Percentiles rank a stretch among this genome's conserved stretches.
These are phyloP conservation scores for Thymallus thymallus DNA, from an alignment of 2,113 vertebrate genomes.

Conservation along the genomic window DNA sequence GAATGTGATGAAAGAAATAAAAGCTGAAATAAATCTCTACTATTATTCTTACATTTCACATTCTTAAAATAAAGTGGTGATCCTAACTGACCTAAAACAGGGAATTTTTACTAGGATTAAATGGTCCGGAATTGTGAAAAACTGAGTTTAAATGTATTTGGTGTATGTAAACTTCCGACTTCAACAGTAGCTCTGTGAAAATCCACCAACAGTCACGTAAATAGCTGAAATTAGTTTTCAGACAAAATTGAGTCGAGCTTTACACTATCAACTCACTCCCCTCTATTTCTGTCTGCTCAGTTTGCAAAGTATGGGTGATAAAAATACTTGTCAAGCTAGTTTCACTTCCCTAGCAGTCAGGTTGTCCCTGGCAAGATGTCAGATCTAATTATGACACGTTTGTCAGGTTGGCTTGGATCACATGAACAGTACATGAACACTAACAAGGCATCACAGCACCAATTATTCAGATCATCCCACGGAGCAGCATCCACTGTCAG, in stretches of 20 bases:
- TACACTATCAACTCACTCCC: background rate
- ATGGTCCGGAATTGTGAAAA: no score
- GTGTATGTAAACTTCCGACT: no score
- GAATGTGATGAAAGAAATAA: no score
- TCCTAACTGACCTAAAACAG: no score
- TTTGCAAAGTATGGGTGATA: background rate
- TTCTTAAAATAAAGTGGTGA: no score
- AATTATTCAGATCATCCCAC: background rate
- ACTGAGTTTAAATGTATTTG: no score
- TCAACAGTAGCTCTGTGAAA: no score
- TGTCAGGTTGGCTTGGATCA: slow-evolving; percentile 1
- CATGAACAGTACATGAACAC: background rate
- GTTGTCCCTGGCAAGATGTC: slow-evolving; percentile 16
- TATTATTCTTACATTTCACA: no score
- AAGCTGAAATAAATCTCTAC: no score
- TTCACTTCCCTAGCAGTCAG: slow-evolving; percentile 3
- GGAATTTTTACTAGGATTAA: no score
- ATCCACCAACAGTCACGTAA: background rate
- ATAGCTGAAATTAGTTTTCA: background rate
- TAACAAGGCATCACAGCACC: background rate
- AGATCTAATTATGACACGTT: slow-evolving; percentile 29
- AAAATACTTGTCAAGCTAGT: slow-evolving; percentile 46
- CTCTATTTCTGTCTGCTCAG: no score
- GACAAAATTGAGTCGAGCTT: background rate
- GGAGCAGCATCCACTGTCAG: background rate